A percentile compares a stretch with the other conserved stretches of the same genome.
Evolutionary conservation across 1,140 invertebrate species (phyloP).

Genomic region (Megalopta genalis): DNA sequence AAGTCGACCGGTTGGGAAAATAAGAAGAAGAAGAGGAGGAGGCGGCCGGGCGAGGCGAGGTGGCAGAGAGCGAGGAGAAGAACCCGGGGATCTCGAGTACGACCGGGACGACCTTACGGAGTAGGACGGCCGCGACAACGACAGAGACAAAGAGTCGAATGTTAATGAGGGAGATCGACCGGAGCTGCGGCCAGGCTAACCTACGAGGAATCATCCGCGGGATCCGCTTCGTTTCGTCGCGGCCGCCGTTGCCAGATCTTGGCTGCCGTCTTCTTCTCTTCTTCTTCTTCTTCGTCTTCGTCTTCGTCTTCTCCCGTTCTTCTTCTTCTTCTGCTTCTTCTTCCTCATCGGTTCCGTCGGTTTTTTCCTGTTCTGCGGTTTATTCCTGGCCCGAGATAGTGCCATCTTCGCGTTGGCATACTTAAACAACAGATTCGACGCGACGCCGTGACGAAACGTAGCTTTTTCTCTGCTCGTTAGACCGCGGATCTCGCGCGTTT

Average conservation of each 20-base stretch:
- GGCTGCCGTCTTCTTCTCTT: neutral
- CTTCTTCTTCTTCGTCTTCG: constrained; percentile 8
- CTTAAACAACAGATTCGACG: no score
- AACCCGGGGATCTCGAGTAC: constrained; percentile 36
- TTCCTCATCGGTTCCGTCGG: no score
- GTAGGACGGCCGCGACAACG: constrained; percentile 52
- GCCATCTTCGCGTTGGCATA: no score
- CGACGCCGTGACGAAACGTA: no score
- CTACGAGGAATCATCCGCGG: constrained; percentile 46
- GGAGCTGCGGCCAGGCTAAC: constrained; percentile 31
- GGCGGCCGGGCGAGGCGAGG: no score
- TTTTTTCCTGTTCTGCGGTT: no score
- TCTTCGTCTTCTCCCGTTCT: neutral
- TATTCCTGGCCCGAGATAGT: no score
- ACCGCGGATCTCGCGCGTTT: no score
- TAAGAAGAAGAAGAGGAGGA: constrained; percentile 32
- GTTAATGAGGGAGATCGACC: constrained; percentile 63
- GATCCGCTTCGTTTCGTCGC: constrained; percentile 36
- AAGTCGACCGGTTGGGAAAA: constrained; percentile 49
- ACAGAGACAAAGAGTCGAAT: constrained; percentile 63
- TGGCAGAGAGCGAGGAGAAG: neutral
- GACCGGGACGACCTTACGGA: constrained; percentile 51
- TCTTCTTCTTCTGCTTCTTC: neutral
- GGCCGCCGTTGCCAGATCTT: constrained; percentile 37
- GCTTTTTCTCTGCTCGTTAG: no score